phyloP scores from a whole-genome alignment of 2,113 vertebrate genomes.

The Macquaria australasica region DNA sequence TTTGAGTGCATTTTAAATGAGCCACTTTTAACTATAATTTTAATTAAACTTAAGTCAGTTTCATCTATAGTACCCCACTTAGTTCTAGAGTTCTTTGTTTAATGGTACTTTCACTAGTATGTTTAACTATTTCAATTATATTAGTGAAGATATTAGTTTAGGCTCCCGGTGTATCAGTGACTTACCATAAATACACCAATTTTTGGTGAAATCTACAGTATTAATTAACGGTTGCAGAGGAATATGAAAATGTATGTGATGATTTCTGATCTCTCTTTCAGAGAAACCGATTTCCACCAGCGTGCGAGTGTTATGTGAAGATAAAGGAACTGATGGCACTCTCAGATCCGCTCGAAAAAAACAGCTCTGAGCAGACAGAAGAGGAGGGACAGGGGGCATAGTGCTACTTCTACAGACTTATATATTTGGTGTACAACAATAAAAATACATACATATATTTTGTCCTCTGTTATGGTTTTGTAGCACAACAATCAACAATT shows the following conservation, averaged over 20 bases:
- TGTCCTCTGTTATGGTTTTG: not conserved
- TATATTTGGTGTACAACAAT: not conserved
- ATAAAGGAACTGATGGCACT: slow-evolving; percentile 73
- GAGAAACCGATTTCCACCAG: slow-evolving; percentile 79
- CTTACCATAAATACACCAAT: not conserved
- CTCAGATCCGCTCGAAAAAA: slow-evolving; percentile 66
- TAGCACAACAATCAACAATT: not conserved
- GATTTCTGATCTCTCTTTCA: slow-evolving; percentile 52
- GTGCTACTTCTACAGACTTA: not conserved
- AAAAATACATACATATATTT: not conserved
- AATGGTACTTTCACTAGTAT: not conserved
- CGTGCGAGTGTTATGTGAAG: slow-evolving; percentile 68
- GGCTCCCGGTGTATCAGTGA: not conserved
- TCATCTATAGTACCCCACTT: not conserved
- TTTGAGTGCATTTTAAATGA: not conserved
- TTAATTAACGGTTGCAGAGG: not conserved
- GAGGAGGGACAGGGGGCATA: slow-evolving; percentile 44
- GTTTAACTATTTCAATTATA: not conserved
- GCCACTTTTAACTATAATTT: not conserved
- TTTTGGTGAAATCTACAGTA: not conserved
- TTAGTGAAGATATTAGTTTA: not conserved
- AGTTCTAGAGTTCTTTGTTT: not conserved
- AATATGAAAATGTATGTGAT: slow-evolving; percentile 3
- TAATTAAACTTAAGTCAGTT: not conserved
- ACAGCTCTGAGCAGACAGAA: slow-evolving; percentile 24